A percentile compares a stretch with the other conserved stretches of the same genome.
phyloP scores from a whole-genome alignment of 2,113 vertebrate genomes.

The Notothenia rossii region DNA sequence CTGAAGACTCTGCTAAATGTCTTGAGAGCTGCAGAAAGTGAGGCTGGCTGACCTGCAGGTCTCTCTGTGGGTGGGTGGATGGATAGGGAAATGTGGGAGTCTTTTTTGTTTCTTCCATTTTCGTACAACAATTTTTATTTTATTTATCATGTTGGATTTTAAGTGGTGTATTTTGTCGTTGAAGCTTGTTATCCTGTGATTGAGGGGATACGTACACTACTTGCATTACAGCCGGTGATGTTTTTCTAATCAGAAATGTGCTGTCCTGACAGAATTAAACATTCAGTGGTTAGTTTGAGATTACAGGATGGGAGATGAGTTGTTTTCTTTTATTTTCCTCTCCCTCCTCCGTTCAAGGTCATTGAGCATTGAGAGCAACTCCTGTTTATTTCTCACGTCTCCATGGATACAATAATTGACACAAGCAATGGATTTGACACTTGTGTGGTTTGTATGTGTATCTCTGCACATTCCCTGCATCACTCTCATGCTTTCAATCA shows the following conservation, averaged over 20 bases:
- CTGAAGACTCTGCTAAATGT: slow-evolving; percentile 25
- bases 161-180: slow-evolving; percentile 18
- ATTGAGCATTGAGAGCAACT: slow-evolving; percentile 34
- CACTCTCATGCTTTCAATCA: slow-evolving; percentile 44
- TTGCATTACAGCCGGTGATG: slow-evolving; percentile 21
- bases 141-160: slow-evolving; percentile 32
- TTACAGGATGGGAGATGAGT: slow-evolving; percentile 18
- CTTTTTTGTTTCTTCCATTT: slow-evolving; percentile 33
- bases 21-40: slow-evolving; percentile 45
- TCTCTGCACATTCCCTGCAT: slow-evolving; percentile 48
- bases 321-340: slow-evolving; percentile 21
- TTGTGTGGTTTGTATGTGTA: slow-evolving; percentile 50
- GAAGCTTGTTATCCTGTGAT: slow-evolving; percentile 5
- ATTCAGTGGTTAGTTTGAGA: slow-evolving; percentile 35
- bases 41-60: slow-evolving; percentile 61
- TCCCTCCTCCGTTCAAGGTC: slow-evolving; percentile 57
- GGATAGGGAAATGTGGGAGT: slow-evolving; percentile 60
- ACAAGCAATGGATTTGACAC: slow-evolving; percentile 38
- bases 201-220: slow-evolving; percentile 12
- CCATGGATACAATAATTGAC: slow-evolving; percentile 74
- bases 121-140: slow-evolving; percentile 1
- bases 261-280: slow-evolving; percentile 40
- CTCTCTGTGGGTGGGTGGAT: slow-evolving; percentile 53
- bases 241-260: slow-evolving; percentile 26
- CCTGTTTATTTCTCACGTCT: slow-evolving; percentile 62